Base-by-base conservation (phyloP, 2,797 vertebrate genomes). In the Lophius americanus region DNA sequence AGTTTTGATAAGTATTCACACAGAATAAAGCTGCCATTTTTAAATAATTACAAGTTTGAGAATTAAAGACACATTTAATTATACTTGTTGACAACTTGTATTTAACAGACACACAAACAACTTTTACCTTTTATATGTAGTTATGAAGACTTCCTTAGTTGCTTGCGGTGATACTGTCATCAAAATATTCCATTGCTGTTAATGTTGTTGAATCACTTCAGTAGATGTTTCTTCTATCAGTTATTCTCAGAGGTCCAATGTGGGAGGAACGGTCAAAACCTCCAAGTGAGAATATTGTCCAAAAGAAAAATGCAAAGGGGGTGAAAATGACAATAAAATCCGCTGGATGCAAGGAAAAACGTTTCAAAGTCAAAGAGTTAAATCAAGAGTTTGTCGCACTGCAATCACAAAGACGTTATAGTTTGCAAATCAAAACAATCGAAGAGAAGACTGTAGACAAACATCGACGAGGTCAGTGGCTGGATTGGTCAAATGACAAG, bases 401-500 rank as follows among this genome's bases (percentile, higher is more conserved):
- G 9, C 50, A 23, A 65, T 79, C 51, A 61, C 49, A 70, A 49
- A 51, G 2, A 42, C 51, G 9, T 58, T 1, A 76, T 46, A 68
- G 47, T 8, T 64, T 74, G 60, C 68, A 73, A 46, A 59, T 35
- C 54, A 52, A 64, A 88, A 91, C 79, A 85, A 84, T 53, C 76
- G 72, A 64, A 4, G 13, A 14, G 42, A 70, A 75, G 42, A 41
- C 56, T 55, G 66, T 60, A 64, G 13, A 9, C 14, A 51, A 51
- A 33, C 56, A 67, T 72, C 76, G 73, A 75, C 70, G 68, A 72
- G 55, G 79, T 79, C 81, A 65, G 81, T 57, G 86, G 64, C 88
- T 86, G 82, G 71, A 73, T 86, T 88, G 90, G 89, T 89, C 89
- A 91, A 87, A 92, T 91, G 91, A 92, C 91, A 91, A 92, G 74